Evolutionary conservation across 2,113 vertebrate species (phyloP).

Genomic region (Clarias batrachus): DNA sequence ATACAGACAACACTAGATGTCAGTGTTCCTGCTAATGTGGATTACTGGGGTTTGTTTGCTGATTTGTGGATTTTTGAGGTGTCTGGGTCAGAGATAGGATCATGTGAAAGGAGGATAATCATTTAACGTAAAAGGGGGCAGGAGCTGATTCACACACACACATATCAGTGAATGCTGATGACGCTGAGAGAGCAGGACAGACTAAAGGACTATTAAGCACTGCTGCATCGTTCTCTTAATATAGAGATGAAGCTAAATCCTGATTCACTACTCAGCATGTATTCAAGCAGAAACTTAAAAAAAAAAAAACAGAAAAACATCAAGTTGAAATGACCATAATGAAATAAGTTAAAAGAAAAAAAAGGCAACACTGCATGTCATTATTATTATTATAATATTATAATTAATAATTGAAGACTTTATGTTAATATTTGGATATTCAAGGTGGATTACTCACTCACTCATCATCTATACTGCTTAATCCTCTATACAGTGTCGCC

Average conservation of each 20-base stretch:
- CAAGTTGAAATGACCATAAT: background rate
- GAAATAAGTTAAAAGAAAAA: background rate
- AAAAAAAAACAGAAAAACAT: background rate
- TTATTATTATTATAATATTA: background rate
- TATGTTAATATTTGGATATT: background rate
- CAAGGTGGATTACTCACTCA: background rate
- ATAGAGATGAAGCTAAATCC: background rate
- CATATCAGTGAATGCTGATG: background rate
- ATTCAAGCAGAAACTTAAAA: background rate
- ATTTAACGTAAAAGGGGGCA: constrained; percentile 17
- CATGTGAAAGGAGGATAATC: constrained; percentile 7
- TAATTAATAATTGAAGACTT: background rate
- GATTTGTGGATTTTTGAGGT: constrained; percentile 15
- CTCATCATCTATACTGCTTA: no score
- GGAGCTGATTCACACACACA: background rate
- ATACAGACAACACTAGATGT: constrained; percentile 69
- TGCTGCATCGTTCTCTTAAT: background rate
- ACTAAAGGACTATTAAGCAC: background rate
- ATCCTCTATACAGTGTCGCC: no score
- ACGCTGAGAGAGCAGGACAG: background rate
- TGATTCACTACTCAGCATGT: background rate
- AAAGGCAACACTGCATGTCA: background rate
- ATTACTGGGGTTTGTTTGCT: constrained; percentile 35
- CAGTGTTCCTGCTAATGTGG: constrained; percentile 66
- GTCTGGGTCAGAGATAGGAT: background rate